phyloP scores from a whole-genome alignment of 2,797 vertebrate genomes.

The Poecilia wingei region DNA sequence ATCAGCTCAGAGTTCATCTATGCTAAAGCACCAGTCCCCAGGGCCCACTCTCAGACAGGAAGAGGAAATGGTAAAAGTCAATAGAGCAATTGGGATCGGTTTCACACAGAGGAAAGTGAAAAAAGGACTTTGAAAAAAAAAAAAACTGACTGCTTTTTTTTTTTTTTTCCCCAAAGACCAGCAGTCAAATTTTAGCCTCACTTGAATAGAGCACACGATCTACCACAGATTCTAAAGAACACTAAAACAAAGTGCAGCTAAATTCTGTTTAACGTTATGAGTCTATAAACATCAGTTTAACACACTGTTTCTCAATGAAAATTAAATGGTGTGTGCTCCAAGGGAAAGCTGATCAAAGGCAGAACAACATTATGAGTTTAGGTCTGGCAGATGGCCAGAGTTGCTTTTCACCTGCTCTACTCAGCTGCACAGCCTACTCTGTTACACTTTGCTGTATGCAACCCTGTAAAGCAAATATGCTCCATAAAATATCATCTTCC shows the following conservation, averaged over 20 bases:
- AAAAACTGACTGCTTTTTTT: constrained; percentile 58
- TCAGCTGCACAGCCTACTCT: constrained; percentile 27
- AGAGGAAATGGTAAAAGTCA: constrained; percentile 73
- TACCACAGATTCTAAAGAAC: constrained; percentile 23
- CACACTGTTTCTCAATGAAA: constrained; percentile 44
- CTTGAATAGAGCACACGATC: constrained; percentile 14
- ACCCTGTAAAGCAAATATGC: constrained; percentile 64
- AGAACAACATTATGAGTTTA: constrained; percentile 57
- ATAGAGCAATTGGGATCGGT: constrained; percentile 72
- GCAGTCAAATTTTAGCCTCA: constrained; percentile 30
- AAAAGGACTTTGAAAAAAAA: constrained; percentile 48
- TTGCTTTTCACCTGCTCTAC: constrained; percentile 45
- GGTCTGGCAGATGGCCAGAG: constrained; percentile 53
- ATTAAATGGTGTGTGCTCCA: constrained; percentile 42
- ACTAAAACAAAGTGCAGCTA: constrained; percentile 15
- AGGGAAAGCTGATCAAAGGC: constrained; percentile 57
- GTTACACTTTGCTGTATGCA: constrained; percentile 56
- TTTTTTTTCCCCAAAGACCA: constrained; percentile 53
- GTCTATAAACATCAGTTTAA: constrained; percentile 53
- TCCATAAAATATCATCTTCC: constrained; percentile 64
- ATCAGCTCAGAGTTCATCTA: constrained; percentile 57
- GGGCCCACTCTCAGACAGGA: constrained; percentile 66
- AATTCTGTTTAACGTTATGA: constrained; percentile 52
- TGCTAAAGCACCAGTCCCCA: constrained; percentile 47
- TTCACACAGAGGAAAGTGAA: constrained; percentile 54